Conservation (phyloP, 1,140 invertebrate species). For the Scaptomyza montana region DNA sequence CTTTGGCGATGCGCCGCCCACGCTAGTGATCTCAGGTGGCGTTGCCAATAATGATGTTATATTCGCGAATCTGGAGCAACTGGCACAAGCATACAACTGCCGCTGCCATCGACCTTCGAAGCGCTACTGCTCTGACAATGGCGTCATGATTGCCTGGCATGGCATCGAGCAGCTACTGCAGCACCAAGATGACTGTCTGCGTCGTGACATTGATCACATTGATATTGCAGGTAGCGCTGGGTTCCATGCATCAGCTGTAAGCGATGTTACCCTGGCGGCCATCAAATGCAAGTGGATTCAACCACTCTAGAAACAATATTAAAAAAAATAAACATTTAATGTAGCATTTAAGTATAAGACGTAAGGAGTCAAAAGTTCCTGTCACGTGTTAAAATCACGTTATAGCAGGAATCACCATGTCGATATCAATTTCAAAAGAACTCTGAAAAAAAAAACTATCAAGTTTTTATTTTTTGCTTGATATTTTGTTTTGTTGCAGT, state of each 20-base stretch:
- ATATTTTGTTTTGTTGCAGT: too few relatives aligned
- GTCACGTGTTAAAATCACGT: not conserved
- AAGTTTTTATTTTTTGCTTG: too few relatives aligned
- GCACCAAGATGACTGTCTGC: constrained; percentile 82
- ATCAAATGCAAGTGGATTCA: constrained; percentile 86
- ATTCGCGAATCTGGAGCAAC: constrained; percentile 86
- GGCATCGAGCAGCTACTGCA: constrained; percentile 90
- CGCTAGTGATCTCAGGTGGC: constrained; percentile 95
- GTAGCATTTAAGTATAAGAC: too few relatives aligned
- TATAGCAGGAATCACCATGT: too few relatives aligned
- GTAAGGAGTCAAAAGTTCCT: not conserved
- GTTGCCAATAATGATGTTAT: constrained; percentile 97
- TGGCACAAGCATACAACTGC: constrained; percentile 89
- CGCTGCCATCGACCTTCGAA: constrained; percentile 90
- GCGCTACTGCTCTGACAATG: constrained; percentile 98
- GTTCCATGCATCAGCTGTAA: constrained; percentile 86
- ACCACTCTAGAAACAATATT: constrained; percentile 21
- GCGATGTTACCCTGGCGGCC: constrained; percentile 84
- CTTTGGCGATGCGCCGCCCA: constrained; percentile 85
- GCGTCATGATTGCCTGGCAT: constrained; percentile 99
- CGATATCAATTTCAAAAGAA: too few relatives aligned
- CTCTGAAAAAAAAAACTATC: too few relatives aligned
- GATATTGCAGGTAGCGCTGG: constrained; percentile 84
- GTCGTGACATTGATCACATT: constrained; percentile 84
- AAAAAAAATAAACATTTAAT: too few relatives aligned